phyloP scores from a whole-genome alignment of 2,113 vertebrate species.

The Fulica atra region DNA sequence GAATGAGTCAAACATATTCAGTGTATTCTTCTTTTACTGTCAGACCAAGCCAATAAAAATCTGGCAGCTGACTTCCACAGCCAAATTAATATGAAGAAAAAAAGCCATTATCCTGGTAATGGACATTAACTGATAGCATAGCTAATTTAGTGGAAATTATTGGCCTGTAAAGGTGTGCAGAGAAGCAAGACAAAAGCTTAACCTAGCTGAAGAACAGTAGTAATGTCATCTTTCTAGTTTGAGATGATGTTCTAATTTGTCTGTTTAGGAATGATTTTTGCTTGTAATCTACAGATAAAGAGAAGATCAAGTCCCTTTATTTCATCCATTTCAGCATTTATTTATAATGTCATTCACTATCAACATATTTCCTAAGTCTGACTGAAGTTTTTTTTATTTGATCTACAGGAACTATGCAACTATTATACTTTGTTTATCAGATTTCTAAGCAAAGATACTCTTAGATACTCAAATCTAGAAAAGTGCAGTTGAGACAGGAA shows the following conservation, averaged over 20 bases:
- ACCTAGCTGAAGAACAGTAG: not conserved
- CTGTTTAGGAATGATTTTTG: not conserved
- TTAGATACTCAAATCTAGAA: not conserved
- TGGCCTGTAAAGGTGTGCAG: not conserved
- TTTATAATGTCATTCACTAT: not conserved
- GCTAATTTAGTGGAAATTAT: slow-evolving; percentile 34
- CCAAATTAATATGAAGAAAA: not conserved
- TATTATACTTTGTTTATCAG: not conserved
- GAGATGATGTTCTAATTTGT: not conserved
- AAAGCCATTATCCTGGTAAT: not conserved
- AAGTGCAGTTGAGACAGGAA: not conserved
- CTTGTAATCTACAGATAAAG: not conserved
- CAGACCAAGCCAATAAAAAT: not conserved
- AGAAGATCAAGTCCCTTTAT: not conserved
- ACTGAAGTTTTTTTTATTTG: not conserved
- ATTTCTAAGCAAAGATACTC: not conserved
- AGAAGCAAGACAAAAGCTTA: not conserved
- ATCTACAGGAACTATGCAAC: not conserved
- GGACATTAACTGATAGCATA: not conserved
- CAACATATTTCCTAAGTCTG: not conserved
- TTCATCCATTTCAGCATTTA: not conserved
- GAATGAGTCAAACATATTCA: not conserved
- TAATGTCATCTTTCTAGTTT: not conserved
- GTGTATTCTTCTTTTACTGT: not conserved
- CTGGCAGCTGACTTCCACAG: not conserved